Percentiles rank a stretch among this genome's conserved stretches.
These are phyloP conservation scores for Sebastes vulpes DNA, from an alignment of 2,797 vertebrate genomes.

Conservation along the genomic window DNA sequence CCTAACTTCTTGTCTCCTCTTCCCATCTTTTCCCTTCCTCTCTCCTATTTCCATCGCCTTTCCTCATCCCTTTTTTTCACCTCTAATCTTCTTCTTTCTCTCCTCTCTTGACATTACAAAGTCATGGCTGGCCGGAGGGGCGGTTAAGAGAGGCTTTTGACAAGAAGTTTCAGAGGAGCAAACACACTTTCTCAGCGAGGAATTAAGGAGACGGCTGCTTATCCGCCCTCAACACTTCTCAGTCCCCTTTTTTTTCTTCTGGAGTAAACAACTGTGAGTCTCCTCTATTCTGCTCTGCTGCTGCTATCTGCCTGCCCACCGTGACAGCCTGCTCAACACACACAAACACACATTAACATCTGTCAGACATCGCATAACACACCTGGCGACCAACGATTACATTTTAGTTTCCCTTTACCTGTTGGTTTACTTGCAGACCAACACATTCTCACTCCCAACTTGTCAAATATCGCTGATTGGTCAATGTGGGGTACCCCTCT, in stretches of 20 bases:
- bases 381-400: constrained; percentile 8
- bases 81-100: constrained; percentile 7
- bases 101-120: constrained; percentile 40
- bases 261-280: constrained; percentile 64
- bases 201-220: constrained; percentile 65
- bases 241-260: constrained; percentile 39
- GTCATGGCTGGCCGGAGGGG: constrained; percentile 57
- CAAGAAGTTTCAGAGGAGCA: constrained; percentile 43
- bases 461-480: too few relatives aligned
- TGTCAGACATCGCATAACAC: constrained; percentile 18
- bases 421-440: constrained; percentile 2
- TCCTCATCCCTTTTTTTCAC: neutral
- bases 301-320: constrained; percentile 41
- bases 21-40: neutral
- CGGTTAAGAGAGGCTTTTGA: constrained; percentile 45
- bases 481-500: too few relatives aligned
- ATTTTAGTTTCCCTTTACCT: neutral
- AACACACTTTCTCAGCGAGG: constrained; percentile 48
- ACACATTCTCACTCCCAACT: too few relatives aligned
- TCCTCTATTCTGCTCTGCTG: constrained; percentile 40
- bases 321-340: constrained; percentile 28
- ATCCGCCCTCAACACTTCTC: constrained; percentile 63
- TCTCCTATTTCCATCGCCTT: neutral
- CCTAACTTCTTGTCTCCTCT: neutral
- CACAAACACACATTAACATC: neutral